Conservation (phyloP, 2,797 vertebrate species). For the Manis pentadactyla region DNA sequence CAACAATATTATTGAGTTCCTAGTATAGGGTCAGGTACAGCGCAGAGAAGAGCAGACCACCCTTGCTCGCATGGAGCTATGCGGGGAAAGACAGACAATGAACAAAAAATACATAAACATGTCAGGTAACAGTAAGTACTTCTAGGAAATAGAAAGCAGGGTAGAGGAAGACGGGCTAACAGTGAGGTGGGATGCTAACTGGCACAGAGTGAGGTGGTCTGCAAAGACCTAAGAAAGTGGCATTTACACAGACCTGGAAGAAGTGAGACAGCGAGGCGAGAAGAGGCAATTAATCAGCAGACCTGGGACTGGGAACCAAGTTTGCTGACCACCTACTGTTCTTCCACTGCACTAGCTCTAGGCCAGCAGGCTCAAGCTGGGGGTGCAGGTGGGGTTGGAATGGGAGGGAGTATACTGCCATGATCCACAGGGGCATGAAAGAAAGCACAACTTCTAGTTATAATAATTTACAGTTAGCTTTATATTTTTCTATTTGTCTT, state of each 20-base stretch:
- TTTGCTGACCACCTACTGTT: not conserved
- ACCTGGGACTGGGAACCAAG: not conserved
- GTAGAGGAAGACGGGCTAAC: not conserved
- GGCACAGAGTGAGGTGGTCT: not conserved
- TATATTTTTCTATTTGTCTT: not conserved
- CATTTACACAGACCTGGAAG: not conserved
- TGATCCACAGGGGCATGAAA: not conserved
- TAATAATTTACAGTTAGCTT: not conserved
- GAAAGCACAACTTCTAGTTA: not conserved
- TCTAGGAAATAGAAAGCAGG: not conserved
- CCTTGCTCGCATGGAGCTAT: not conserved
- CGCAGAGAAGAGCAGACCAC: not conserved
- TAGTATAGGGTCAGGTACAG: not conserved
- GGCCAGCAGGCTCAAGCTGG: not conserved
- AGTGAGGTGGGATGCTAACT: not conserved
- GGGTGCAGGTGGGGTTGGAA: rapidly evolving
- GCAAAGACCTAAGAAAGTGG: not conserved
- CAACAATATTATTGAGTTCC: not conserved
- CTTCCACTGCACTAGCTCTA: not conserved
- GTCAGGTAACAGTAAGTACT: not conserved
- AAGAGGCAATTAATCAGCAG: not conserved
- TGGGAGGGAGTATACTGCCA: rapidly evolving
- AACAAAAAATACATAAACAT: not conserved
- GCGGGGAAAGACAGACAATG: not conserved
- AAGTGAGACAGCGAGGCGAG: not conserved